These are phyloP conservation scores for Orussus abietinus DNA, from an alignment of 1,140 invertebrate species.

Conservation along the genomic window DNA sequence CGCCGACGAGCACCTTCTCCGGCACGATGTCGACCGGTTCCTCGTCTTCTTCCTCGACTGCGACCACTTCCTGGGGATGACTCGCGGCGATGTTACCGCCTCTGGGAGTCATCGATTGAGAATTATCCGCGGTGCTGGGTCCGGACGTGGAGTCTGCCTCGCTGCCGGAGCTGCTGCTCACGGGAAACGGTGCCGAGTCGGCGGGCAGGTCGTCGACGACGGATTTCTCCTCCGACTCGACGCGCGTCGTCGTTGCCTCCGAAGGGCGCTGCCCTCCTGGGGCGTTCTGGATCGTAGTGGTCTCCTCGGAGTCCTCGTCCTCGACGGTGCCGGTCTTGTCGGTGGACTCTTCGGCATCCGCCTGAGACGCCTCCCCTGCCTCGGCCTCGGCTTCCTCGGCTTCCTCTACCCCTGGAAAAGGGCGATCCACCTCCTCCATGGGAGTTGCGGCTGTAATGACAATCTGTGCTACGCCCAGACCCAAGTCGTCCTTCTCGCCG, in stretches of 20 bases:
- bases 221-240: conserved; percentile 37
- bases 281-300: conserved; percentile 19
- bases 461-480: conserved; percentile 77
- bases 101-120: conserved; percentile 50
- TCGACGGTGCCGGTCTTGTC: conserved; percentile 9
- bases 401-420: conserved; percentile 56
- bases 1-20: conserved; percentile 66
- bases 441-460: conserved; percentile 86
- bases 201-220: conserved; percentile 47
- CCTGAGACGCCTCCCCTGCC: conserved; percentile 17
- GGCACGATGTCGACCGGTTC: conserved; percentile 42
- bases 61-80: too few species aligned
- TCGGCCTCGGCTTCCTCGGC: conserved; percentile 23
- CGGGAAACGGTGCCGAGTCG: conserved; percentile 55
- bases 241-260: conserved; percentile 17
- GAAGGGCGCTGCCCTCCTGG: conserved; percentile 15
- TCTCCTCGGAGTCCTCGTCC: conserved; percentile 25
- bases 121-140: conserved; percentile 61
- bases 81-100: too few species aligned
- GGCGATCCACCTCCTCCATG: conserved; percentile 74
- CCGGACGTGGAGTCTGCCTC: conserved; percentile 59
- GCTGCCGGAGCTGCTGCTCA: conserved; percentile 60
- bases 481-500: conserved; percentile 50
- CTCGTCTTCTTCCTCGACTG: conserved; percentile 25
- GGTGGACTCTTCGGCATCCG: conserved; percentile 26